Base-by-base conservation (phyloP, 2,888 invertebrate genomes). In the Ochropleura leucogaster region DNA sequence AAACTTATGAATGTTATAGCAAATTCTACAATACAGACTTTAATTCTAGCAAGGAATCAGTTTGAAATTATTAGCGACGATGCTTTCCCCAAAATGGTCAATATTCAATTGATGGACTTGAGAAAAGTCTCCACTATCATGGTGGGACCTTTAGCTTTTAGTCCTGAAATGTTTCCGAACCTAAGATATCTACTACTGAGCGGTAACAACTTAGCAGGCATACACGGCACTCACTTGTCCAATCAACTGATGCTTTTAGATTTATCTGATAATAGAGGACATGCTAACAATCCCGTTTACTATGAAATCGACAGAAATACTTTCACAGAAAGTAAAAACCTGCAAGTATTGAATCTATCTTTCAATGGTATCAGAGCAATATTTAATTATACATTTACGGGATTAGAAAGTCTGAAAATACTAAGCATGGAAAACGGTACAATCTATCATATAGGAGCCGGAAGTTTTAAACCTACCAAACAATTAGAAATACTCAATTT, bases 21-120 rank as follows among this genome's bases (percentile, higher is more conserved):
- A 9, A 91, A 94, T 20, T 95, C 97, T 0, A 96, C 96, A 4
- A 94, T 97, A 59, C 95, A 93, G 47, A 90, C 92, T 65, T 90
- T 97, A 62, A 93, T 93, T 70, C 87, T 97, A 59, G 93, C 96
- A 0, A 90, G 95, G 68, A 97, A 97, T 87, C 97, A 97, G 84
- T 97, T 97, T 85, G 97, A 97, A 91, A 89, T 94, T 2, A 94
- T 97, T 10, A 87, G 88, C 16, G 93, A 95, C 14, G 92, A 95
- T n/a, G 90, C 93, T 6, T 97, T 97, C 88, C 97, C 97, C 3
- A 74, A 71, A 60, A 97, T 97, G 97, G 91, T 93, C 0, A 96
- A 97, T 77, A 91, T 97, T 70, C 93, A 96, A 86, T 84, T 95
- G 0, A 86, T 98, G 60, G 97, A 97, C 89, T 92, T 98, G 62